A percentile compares a stretch with the other conserved stretches of the same genome.
phyloP scores from a whole-genome alignment of 2,888 invertebrate species.

The Cataglyphis cursor region DNA sequence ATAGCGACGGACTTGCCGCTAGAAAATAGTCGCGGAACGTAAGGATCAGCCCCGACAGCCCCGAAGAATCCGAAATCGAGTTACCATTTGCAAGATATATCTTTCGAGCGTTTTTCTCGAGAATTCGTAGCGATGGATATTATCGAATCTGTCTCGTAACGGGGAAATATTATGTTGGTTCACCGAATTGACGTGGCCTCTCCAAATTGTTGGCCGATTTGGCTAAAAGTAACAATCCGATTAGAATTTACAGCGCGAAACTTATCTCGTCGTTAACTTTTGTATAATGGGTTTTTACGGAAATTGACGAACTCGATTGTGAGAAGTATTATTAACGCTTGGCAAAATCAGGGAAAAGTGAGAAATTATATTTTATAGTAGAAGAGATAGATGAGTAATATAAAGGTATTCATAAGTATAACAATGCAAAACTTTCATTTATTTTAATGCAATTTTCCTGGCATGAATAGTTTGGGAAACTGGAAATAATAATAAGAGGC shows the following conservation, averaged over 20 bases:
- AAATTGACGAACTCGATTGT: constrained; percentile 24
- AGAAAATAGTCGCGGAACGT: background rate
- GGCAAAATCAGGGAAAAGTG: background rate
- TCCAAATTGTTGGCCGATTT: constrained; percentile 27
- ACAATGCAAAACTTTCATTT: background rate
- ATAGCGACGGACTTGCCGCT: background rate
- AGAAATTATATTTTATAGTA: constrained; percentile 11
- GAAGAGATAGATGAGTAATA: background rate
- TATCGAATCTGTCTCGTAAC: constrained; percentile 29
- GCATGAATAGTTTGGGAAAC: background rate
- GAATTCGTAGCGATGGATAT: constrained; percentile 15
- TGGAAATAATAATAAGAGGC: background rate
- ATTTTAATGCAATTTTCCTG: background rate
- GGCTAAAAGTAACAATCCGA: constrained; percentile 20
- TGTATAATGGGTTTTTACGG: constrained; percentile 26
- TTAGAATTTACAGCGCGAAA: constrained; percentile 39
- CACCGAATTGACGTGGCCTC: constrained; percentile 26
- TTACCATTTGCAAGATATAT: constrained; percentile 39
- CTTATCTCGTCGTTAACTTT: constrained; percentile 27
- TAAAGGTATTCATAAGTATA: constrained; percentile 11
- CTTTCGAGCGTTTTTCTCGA: constrained; percentile 16
- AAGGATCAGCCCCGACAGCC: constrained; percentile 22
- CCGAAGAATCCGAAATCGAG: constrained; percentile 41
- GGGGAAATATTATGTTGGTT: constrained; percentile 7
- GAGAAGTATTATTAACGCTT: constrained; percentile 30